Base-by-base conservation (phyloP, 2,888 invertebrate genomes). In the Chrysopilus asiliformis region DNA sequence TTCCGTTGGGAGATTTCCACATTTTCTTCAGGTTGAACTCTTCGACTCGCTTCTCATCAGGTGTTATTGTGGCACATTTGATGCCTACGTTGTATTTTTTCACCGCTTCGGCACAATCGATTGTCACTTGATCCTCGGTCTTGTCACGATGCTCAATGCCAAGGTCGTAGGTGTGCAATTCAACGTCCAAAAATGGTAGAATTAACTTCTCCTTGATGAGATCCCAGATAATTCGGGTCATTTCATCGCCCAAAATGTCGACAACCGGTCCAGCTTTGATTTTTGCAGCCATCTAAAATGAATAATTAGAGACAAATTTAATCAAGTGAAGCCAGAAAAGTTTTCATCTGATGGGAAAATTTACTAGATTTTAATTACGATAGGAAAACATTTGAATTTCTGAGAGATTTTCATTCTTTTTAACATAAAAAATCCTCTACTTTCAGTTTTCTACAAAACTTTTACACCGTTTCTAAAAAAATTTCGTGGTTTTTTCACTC, bases 191-290 rank as follows among this genome's bases (percentile, higher is more conserved):
- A 66, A 90, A 94, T 1, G 97, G 97, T 43, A 95, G 67, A 55
- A 98, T 94, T 25, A 98, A 72, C 64, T 97, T 97, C 40, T 95
- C 76, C 65, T 97, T 98, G 52, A 98, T 98, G 24, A 86, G 73
- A 55, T 95, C 93, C 97, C 97, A 98, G 57, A 98, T 95, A 46
- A 98, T 87, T 51, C 97, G 75, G 27, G 90, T 90, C 90, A 90
- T 90, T 66, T 91, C 91, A 72, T 91, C 90, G n/a, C 91, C 91
- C 36, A 89, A 73, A 52, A 89, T 76, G 60, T 91, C 90, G 32
- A 91, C 91, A 44, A 91, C 87, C 32, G 89, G 84, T 57, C 90
- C 90, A 47, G 75, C 76, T 68, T 79, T 74, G 47, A 79, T 78
- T 66, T 79, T 79, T 50, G 49, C 51, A 28, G 59, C 52, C 63